A percentile compares a stretch with the other conserved stretches of the same genome.
Conservation (phyloP, 1,140 invertebrate species). For the Trachelipus rathkii region DNA sequence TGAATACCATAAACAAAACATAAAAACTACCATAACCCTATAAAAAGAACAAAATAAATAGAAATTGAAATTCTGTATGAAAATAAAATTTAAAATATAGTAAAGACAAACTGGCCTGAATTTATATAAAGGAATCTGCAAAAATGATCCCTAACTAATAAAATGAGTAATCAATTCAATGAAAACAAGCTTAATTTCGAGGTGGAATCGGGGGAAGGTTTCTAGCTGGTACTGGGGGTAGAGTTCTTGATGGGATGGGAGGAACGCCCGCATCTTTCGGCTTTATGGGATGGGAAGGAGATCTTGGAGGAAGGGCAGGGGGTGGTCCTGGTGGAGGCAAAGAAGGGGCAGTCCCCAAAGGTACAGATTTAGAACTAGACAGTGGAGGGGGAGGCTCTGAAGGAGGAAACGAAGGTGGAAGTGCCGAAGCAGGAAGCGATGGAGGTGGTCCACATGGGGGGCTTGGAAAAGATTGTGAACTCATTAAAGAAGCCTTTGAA, state of each 20-base stretch:
- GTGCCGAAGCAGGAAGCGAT: neutral
- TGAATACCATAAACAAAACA: no score
- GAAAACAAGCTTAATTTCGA: conserved; percentile 10
- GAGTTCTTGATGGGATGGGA: conserved; percentile 13
- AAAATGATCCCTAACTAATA: no score
- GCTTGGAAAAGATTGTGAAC: neutral
- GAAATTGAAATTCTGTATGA: no score
- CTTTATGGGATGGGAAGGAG: neutral
- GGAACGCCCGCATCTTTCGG: neutral
- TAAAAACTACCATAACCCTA: no score
- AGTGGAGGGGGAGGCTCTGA: neutral
- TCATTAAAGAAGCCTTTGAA: neutral
- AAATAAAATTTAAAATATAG: no score
- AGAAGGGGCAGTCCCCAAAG: neutral
- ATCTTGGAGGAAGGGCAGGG: neutral
- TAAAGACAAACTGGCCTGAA: no score
- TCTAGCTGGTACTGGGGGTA: conserved; percentile 19
- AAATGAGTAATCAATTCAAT: no score
- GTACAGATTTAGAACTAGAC: neutral
- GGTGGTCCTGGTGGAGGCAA: neutral
- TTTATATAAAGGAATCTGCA: no score
- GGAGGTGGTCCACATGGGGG: neutral
- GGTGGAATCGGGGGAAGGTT: conserved; percentile 19
- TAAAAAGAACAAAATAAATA: no score
- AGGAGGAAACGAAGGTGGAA: neutral